These are phyloP conservation scores for Calephelis virginiensis DNA, from an alignment of 1,140 invertebrate species.

Conservation along the genomic window DNA sequence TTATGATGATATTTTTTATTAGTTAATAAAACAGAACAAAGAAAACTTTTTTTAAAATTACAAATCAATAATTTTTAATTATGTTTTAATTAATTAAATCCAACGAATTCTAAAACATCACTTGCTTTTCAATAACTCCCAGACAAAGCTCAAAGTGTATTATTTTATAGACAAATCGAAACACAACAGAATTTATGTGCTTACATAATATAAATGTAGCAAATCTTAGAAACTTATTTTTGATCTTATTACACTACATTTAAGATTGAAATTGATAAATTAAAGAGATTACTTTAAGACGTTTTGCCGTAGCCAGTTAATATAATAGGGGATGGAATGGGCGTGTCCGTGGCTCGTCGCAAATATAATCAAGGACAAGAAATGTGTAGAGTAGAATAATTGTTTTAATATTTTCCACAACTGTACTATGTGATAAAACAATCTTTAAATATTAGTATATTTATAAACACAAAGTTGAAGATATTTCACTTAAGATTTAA, in stretches of 20 bases:
- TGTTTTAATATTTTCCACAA: no score
- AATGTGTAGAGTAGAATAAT: slow-evolving; percentile 32
- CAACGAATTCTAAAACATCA: slow-evolving; percentile 70
- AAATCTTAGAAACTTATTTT: slow-evolving; percentile 17
- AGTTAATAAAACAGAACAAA: no score
- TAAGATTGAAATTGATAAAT: slow-evolving; percentile 40
- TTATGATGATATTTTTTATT: no score
- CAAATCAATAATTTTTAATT: no score
- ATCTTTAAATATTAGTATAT: no score
- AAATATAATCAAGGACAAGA: slow-evolving; percentile 73
- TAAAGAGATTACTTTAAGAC: slow-evolving; percentile 34
- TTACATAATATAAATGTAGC: slow-evolving; percentile 45
- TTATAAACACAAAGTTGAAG: no score
- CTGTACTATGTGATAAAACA: no score
- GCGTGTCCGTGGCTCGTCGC: slow-evolving; percentile 71
- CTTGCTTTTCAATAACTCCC: slow-evolving; percentile 66
- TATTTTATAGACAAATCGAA: slow-evolving; percentile 76
- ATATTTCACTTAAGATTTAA: no score
- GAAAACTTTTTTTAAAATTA: no score
- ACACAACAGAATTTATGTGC: slow-evolving; percentile 44
- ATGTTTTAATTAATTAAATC: slow-evolving; percentile 73
- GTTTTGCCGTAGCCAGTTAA: slow-evolving; percentile 43
- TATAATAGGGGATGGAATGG: slow-evolving; percentile 75
- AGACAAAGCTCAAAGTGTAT: slow-evolving; percentile 77
- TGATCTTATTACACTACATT: not conserved